Evolutionary conservation across 2,888 invertebrate genomes (phyloP), one percentile per base, ranked within the genome.

Genomic region (Macrophya alboannulata): DNA sequence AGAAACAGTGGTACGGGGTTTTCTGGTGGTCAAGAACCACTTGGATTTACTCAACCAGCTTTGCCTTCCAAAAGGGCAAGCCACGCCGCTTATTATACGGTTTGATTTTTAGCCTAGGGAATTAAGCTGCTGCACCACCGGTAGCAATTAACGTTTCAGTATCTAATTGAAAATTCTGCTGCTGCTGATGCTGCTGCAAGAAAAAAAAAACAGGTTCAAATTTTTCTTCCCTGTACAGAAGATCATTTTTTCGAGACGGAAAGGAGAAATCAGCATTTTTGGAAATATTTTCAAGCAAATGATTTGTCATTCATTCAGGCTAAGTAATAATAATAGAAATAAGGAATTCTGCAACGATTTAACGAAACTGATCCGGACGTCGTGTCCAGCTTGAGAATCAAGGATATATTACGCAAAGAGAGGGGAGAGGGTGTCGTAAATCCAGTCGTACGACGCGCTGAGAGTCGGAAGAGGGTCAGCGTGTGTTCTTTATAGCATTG

Each of bases 401-500:
- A 59, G 81, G 62, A 68, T 68, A 68, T 68, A 74, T 74, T 83
- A 51, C 68, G 25, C 1, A 0, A 37, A 17, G 25, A 55, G 68
- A 68, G 83, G 48, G 12, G n/a, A n/a, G 25, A 48, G 68, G 48
- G n/a, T 43, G 87, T 90, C 92, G 92, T 92, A 92, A 92, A 92
- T 92, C 92, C 91, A 89, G 87, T 84, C 86, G 89, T 87, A 85
- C 87, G 88, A 88, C 85, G 87, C 84, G 87, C 87, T 84, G 86
- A 87, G 86, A 85, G 85, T 86, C 74, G 84, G 85, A 86, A 86
- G 88, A 81, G 88, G 89, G 90, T 89, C 89, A 90, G 90, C 93
- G 91, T 92, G 93, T 93, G 93, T 93, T 92, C 92, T 93, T 93
- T 93, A 93, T 93, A 91, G 93, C 93, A 93, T 93, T 93, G 93